Conservation (phyloP, 2,888 invertebrate species). For the Petrolisthes manimaculis region DNA sequence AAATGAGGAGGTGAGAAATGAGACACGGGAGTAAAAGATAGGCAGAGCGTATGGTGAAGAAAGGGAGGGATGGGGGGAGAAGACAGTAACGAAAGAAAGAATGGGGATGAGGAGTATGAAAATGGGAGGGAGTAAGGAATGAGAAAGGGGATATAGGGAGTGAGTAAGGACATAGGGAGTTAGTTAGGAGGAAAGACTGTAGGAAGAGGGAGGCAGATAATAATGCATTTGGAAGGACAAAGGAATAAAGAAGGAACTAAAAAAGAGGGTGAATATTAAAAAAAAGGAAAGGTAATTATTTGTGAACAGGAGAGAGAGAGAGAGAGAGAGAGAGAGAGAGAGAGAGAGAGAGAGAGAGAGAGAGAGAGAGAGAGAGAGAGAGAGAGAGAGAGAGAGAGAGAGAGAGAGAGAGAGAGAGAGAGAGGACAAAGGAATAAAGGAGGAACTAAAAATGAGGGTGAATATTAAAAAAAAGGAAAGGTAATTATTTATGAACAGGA, state of each 20-base stretch:
- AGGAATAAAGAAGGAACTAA: background rate
- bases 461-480: background rate
- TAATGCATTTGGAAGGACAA: background rate
- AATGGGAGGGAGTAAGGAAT: background rate
- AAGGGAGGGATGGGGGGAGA: background rate
- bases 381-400: background rate
- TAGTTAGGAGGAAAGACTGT: background rate
- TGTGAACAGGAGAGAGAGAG: background rate
- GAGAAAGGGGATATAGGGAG: background rate
- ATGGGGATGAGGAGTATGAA: background rate
- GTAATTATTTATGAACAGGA: background rate
- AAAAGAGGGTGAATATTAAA: background rate
- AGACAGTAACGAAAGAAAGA: background rate
- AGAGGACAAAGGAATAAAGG: background rate
- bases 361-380: background rate
- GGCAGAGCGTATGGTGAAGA: background rate
- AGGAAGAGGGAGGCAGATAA: background rate
- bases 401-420: background rate
- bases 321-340: background rate
- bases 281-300: background rate
- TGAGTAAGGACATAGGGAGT: background rate
- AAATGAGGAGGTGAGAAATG: conserved; percentile 28
- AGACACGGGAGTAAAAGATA: conserved; percentile 23
- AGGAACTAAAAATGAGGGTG: background rate
- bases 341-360: background rate